Evolutionary conservation across 2,113 vertebrate genomes (phyloP).

Genomic region (Micronycteris hirsuta): DNA sequence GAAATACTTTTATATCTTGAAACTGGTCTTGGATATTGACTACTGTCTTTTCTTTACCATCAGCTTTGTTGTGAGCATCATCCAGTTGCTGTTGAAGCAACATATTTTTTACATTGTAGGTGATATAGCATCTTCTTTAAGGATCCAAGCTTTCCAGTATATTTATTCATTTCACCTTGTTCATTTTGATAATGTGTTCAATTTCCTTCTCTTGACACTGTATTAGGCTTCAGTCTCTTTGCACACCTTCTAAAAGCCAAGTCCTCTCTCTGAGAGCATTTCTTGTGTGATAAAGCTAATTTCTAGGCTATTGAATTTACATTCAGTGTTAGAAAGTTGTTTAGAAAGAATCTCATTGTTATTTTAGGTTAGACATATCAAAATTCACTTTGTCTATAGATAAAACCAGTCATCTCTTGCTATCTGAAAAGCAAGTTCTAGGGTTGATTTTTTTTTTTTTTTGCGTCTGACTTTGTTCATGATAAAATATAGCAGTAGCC

Average conservation of each 20-base stretch:
- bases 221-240: conserved; percentile 85
- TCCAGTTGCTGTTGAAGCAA: conserved; percentile 91
- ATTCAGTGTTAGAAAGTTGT: conserved; percentile 87
- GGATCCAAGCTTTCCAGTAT: conserved; percentile 86
- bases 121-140: conserved; percentile 89
- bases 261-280: no score
- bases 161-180: conserved; percentile 83
- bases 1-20: conserved; percentile 81
- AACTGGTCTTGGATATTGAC: conserved; percentile 89
- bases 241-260: conserved; percentile 29
- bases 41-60: conserved; percentile 85
- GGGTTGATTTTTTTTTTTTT: conserved; percentile 67
- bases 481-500: conserved; percentile 81
- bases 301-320: conserved; percentile 77
- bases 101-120: conserved; percentile 87
- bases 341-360: conserved; percentile 84
- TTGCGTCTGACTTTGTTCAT: conserved; percentile 83
- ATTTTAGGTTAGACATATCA: conserved; percentile 83
- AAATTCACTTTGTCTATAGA: conserved; percentile 83
- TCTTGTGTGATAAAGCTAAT: no score
- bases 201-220: conserved; percentile 82
- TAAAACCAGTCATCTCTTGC: conserved; percentile 89
- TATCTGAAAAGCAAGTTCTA: conserved; percentile 84
- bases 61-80: conserved; percentile 87
- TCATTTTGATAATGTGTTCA: conserved; percentile 82